phyloP scores from a whole-genome alignment of 2,113 vertebrate genomes.

The Charadrius vociferus region DNA sequence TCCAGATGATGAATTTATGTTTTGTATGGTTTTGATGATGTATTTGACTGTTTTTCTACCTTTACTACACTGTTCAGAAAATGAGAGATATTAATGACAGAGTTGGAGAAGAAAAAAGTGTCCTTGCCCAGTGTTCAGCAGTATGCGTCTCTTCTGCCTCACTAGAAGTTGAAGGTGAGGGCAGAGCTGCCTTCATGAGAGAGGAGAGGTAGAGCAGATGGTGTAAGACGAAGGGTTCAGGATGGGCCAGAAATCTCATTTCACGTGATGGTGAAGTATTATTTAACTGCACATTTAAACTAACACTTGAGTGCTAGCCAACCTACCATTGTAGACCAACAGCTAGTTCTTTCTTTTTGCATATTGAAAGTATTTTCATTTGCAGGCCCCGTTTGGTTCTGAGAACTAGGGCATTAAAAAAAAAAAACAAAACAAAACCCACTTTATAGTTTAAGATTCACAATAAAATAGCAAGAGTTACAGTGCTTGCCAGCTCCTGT shows the following conservation, averaged over 20 bases:
- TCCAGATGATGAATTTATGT: background rate
- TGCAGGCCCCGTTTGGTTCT: background rate
- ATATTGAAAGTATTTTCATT: background rate
- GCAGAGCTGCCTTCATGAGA: background rate
- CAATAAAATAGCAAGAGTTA: conserved; percentile 3
- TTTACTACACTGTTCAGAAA: background rate
- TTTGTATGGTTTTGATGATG: background rate
- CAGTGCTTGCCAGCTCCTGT: background rate
- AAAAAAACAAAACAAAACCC: background rate
- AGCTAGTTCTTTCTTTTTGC: background rate
- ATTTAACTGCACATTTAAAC: background rate
- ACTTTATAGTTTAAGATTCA: background rate
- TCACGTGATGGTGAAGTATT: background rate
- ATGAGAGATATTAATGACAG: background rate
- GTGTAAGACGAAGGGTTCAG: background rate
- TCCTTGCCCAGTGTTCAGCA: background rate
- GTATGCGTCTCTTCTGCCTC: background rate
- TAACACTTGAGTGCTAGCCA: background rate
- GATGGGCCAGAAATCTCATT: background rate
- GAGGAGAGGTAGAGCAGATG: background rate
- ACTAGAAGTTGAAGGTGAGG: background rate
- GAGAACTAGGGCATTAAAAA: background rate
- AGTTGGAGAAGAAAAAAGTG: background rate
- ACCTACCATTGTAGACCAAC: background rate
- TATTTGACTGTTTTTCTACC: background rate